Evolutionary conservation across 2,888 invertebrate genomes (phyloP).

Genomic region (Venusia cambrica): DNA sequence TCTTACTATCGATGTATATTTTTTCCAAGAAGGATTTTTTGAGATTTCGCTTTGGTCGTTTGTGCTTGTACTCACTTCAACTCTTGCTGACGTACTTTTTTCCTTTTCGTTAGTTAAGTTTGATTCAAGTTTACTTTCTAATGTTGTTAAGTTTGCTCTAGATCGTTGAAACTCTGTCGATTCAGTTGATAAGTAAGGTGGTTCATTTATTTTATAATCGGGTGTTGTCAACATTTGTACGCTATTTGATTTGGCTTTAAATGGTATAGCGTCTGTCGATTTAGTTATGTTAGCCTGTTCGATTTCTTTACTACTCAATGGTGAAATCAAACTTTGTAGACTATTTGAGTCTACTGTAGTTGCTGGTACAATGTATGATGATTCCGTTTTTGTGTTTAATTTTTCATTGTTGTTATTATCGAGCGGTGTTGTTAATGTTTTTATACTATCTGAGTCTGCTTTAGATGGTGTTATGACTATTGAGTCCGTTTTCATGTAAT

Average conservation of each 20-base stretch:
- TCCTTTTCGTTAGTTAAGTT: background rate
- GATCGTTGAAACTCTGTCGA: background rate
- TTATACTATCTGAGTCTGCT: background rate
- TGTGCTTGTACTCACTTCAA: slow-evolving; percentile 2
- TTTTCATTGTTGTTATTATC: background rate
- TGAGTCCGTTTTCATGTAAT: background rate
- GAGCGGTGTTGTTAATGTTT: background rate
- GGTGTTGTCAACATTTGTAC: no score
- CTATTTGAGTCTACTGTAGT: no score
- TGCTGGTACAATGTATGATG: no score
- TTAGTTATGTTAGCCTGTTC: no score
- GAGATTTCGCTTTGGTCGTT: slow-evolving; percentile 14
- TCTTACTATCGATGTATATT: slow-evolving; percentile 47
- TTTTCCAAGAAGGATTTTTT: slow-evolving; percentile 39
- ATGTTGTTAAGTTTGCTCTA: background rate
- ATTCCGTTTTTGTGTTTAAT: background rate
- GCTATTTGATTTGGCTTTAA: no score
- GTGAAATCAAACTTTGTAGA: no score
- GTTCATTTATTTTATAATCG: no score
- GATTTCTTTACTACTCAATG: no score
- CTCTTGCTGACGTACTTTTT: slow-evolving; percentile 8
- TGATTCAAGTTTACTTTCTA: background rate
- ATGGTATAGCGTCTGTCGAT: no score
- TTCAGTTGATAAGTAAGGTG: slow-evolving; percentile 1
- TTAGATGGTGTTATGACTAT: slow-evolving; percentile 1